Conservation (phyloP, 2,888 invertebrate genomes). For the Lissocephala sabroskyi region DNA sequence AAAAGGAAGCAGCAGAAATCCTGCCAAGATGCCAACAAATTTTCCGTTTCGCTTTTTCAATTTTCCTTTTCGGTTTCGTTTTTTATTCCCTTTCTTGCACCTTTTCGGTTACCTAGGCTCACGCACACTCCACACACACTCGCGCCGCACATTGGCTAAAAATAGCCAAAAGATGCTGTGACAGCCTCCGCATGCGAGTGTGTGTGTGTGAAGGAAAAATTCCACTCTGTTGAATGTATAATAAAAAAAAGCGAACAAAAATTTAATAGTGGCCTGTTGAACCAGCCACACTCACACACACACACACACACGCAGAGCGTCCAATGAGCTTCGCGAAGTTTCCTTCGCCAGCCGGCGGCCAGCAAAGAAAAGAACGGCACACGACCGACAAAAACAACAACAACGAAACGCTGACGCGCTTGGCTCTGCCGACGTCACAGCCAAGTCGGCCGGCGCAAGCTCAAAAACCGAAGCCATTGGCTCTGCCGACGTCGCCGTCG, state of each 20-base stretch:
- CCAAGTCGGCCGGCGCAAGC: conserved; percentile 23
- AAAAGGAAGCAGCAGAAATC: neutral
- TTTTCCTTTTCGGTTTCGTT: neutral
- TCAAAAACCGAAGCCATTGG: conserved; percentile 12
- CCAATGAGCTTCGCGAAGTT: neutral
- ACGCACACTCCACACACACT: conserved; percentile 1
- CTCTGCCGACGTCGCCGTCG: too few species aligned
- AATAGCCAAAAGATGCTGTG: conserved; percentile 27
- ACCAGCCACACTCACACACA: conserved; percentile 26
- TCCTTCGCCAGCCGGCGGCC: neutral
- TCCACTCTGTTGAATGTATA: conserved; percentile 48
- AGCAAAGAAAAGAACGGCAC: conserved; percentile 12
- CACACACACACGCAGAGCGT: neutral
- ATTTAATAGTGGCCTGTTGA: conserved; percentile 63
- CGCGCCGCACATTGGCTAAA: conserved; percentile 28
- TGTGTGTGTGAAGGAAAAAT: conserved; percentile 25
- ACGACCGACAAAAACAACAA: too few species aligned
- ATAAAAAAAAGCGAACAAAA: conserved; percentile 28
- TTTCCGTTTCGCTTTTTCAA: conserved; percentile 1
- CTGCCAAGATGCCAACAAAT: neutral
- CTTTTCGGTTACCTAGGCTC: neutral
- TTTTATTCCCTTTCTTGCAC: neutral
- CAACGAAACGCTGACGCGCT: neutral
- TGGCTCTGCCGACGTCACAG: conserved; percentile 5
- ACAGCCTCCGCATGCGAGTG: conserved; percentile 5